phyloP scores from a whole-genome alignment of 30 jellyfish, hydroid and myxozoan species.

The Clytia hemisphaerica region DNA sequence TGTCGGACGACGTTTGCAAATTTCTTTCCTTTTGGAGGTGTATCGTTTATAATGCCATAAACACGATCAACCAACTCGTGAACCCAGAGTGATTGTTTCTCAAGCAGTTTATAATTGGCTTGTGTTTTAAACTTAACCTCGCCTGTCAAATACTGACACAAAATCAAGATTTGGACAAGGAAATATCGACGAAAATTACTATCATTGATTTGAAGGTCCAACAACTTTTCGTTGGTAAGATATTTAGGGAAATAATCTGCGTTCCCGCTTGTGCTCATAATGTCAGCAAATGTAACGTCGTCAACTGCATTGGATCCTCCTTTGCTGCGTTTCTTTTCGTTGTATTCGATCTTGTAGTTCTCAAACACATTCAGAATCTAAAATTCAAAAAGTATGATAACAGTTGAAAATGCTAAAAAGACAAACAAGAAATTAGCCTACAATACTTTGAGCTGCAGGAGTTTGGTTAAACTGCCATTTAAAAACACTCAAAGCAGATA shows the following conservation, averaged over 20 bases:
- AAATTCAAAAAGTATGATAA: background rate
- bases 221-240: slow-evolving; percentile 77
- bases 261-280: slow-evolving; percentile 29
- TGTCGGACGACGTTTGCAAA: slow-evolving; percentile 60
- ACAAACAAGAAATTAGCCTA: no score
- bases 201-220: slow-evolving; percentile 82
- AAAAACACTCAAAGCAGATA: no score
- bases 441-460: no score
- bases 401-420: no score
- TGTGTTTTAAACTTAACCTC: slow-evolving; percentile 41
- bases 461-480: no score
- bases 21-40: slow-evolving; percentile 83
- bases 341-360: slow-evolving; percentile 71
- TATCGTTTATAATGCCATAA: slow-evolving; percentile 42
- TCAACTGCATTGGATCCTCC: slow-evolving; percentile 26
- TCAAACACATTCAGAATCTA: slow-evolving; percentile 72
- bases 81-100: slow-evolving; percentile 69
- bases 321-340: slow-evolving; percentile 33
- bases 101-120: slow-evolving; percentile 56
- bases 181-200: slow-evolving; percentile 75
- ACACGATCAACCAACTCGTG: slow-evolving; percentile 54
- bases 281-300: slow-evolving; percentile 46
- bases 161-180: slow-evolving; percentile 58
- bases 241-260: slow-evolving; percentile 70
- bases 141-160: slow-evolving; percentile 60